Evolutionary conservation across 2,113 vertebrate genomes (phyloP).

Genomic region (Mesembrinibis cayennensis): DNA sequence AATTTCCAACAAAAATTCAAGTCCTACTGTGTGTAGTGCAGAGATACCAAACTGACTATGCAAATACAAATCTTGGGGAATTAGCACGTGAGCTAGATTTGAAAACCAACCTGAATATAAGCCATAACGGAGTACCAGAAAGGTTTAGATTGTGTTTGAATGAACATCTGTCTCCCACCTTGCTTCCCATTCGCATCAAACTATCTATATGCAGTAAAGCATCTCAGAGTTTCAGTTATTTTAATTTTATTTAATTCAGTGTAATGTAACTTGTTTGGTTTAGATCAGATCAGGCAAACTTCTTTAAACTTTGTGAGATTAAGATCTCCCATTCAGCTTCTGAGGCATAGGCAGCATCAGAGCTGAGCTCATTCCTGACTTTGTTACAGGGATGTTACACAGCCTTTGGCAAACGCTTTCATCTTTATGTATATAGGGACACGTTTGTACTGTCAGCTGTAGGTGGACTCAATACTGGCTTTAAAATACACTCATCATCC

Average conservation of each 20-base stretch:
- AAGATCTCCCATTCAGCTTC: background rate
- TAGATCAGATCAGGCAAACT: background rate
- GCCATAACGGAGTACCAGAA: background rate
- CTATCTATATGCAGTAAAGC: background rate
- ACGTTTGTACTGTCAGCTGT: background rate
- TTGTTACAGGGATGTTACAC: rapidly evolving
- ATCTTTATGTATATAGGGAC: background rate
- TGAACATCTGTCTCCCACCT: background rate
- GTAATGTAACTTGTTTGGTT: background rate
- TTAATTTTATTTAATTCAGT: background rate
- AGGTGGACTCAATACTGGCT: background rate
- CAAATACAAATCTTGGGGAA: background rate
- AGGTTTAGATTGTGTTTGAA: background rate
- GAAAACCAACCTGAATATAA: background rate
- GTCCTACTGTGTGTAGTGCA: background rate
- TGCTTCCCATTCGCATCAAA: background rate
- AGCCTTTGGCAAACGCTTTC: background rate
- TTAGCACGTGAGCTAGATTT: background rate
- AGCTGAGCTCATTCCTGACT: background rate
- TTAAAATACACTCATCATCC: background rate
- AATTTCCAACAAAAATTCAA: background rate
- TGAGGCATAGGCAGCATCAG: background rate
- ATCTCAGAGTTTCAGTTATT: background rate
- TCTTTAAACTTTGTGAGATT: background rate
- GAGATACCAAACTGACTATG: background rate